Evolutionary conservation across 2,113 vertebrate species (phyloP).

Genomic region (Amphiprion percula): DNA sequence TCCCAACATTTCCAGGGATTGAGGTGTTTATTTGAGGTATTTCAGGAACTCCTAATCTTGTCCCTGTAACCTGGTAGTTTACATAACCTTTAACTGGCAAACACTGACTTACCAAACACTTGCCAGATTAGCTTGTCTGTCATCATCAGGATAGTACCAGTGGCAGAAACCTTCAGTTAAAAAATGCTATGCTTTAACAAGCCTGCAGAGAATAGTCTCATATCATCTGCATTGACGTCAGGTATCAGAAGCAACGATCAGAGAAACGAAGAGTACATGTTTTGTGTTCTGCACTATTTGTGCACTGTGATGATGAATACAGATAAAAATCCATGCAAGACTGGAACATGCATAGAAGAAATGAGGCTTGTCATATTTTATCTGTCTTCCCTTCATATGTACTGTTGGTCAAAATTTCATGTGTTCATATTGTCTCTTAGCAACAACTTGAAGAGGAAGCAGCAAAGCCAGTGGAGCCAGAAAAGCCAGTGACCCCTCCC

Average conservation of each 20-base stretch:
- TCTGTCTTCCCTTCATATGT: conserved; percentile 19
- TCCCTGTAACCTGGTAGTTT: conserved; percentile 52
- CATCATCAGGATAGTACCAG: conserved; percentile 11
- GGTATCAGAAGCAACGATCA: conserved; percentile 26
- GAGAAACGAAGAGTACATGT: background rate
- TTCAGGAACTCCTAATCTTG: conserved; percentile 58
- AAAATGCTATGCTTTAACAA: conserved; percentile 10
- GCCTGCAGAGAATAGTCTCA: conserved; percentile 26
- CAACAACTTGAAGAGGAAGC: conserved; percentile 99
- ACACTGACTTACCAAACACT: conserved; percentile 47
- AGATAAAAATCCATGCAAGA: background rate
- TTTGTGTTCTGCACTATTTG: background rate
- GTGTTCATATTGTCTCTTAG: conserved; percentile 86
- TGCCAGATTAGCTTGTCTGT: conserved; percentile 26
- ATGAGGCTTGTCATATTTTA: background rate
- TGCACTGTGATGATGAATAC: background rate
- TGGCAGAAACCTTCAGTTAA: conserved; percentile 17
- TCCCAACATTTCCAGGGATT: conserved; percentile 40
- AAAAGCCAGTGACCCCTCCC: conserved; percentile 96
- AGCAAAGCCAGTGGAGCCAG: conserved; percentile 97
- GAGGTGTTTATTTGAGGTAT: conserved; percentile 59
- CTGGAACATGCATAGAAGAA: background rate
- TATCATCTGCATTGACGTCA: conserved; percentile 10
- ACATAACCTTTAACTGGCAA: conserved; percentile 64
- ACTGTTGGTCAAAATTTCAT: conserved; percentile 50